Evolutionary conservation across 2,888 invertebrate species (phyloP), one percentile per base, ranked within the genome.

Genomic region (Criorhina ranunculi): DNA sequence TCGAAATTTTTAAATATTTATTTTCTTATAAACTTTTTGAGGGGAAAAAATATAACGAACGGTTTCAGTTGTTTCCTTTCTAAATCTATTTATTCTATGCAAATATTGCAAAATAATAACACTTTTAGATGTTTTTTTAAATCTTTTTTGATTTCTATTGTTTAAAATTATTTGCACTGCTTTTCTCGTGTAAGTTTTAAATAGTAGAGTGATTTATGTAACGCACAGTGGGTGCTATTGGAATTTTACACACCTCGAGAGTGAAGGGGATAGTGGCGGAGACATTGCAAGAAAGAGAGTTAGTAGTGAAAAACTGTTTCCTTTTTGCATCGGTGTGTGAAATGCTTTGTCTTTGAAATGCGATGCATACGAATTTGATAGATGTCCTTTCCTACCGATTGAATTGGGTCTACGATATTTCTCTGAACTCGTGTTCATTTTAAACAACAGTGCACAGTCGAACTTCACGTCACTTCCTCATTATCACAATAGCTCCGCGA

Each of bases 51-150:
- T 75, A 80, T 80, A 80, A 81, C 24, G 24, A 55, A 40, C 33
- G n/a, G 17, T 35, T 55, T 70, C 9, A 31, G 40, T 33, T 44
- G 57, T 19, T 40, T 7, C 37, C 44, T 70, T 37, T 59, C 49
- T 64, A 64, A 55, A 59, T 62, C 62, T 75, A 75, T 76, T 35
- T 57, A 62, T 55, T 67, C 40, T 69, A 83, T 83, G 83, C 83
- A 83, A 83, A 83, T 83, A 83, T 83, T 83, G 83, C 83, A 83
- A 83, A 83, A 83, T 83, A 79, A 83, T 67, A 78, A 73, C 73
- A 78, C 60, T 72, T 73, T 35, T 44, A 55, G 73, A 72, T 60
- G 49, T 62, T 55, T 37, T 59, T 57, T 62, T 24, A 3, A 24
- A 24, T 55, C 15, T 33, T 7, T 42, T 40, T 59, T 11, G 69